A percentile compares a stretch with the other conserved stretches of the same genome.
phyloP scores from a whole-genome alignment of 2,888 invertebrate species.

The Trichogramma dendrolimi region DNA sequence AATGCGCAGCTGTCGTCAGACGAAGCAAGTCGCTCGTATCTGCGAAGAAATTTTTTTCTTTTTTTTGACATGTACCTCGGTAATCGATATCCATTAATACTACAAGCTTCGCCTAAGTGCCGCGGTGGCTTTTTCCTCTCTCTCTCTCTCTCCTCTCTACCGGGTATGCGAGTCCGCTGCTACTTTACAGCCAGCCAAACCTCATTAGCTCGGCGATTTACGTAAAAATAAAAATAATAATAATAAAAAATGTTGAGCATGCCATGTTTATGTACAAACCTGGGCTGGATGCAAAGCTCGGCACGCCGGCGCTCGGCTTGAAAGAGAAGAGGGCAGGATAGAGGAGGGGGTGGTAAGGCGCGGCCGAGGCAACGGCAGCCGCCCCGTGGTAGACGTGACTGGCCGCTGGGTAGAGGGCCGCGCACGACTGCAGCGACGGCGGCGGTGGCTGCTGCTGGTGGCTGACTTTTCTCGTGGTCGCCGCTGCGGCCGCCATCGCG shows the following conservation, averaged over 20 bases:
- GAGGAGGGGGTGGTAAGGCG: constrained; percentile 48
- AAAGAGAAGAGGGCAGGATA: constrained; percentile 47
- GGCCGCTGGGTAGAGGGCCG: constrained; percentile 29
- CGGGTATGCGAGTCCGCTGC: no score
- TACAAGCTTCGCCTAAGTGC: background rate
- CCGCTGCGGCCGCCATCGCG: constrained; percentile 18
- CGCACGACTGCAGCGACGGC: background rate
- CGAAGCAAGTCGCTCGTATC: constrained; percentile 33
- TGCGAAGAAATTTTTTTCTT: constrained; percentile 4
- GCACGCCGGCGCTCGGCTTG: constrained; percentile 43
- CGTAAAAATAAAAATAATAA: no score
- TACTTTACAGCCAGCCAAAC: no score
- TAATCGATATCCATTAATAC: constrained; percentile 10
- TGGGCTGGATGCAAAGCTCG: constrained; percentile 16
- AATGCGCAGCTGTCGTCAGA: constrained; percentile 45
- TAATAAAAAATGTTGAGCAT: background rate
- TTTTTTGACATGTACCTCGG: background rate
- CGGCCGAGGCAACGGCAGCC: constrained; percentile 33
- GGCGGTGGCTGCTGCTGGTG: no score
- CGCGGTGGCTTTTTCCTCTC: no score
- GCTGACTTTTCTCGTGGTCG: constrained; percentile 8
- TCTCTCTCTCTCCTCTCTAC: no score
- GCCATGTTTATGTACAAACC: constrained; percentile 16
- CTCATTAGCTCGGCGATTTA: no score
- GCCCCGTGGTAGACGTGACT: constrained; percentile 45